Base-by-base conservation (phyloP, 2,113 vertebrate genomes). In the Semnornis frantzii region DNA sequence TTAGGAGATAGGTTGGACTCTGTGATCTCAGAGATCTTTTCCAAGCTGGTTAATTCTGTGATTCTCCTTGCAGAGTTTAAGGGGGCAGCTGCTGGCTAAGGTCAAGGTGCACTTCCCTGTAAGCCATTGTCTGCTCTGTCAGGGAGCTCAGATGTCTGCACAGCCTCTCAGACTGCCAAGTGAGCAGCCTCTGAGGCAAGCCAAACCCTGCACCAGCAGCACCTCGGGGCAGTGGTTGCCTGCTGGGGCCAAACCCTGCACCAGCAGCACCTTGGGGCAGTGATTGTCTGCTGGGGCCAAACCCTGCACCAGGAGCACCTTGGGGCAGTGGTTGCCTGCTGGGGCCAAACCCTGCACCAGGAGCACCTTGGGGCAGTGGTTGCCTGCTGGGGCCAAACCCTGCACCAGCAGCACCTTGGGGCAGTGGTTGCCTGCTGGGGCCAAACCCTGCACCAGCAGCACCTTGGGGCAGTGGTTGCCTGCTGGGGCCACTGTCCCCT, bases 291-390 rank as follows among this genome's bases (percentile, higher is more conserved):
- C 69, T n/a, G n/a, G n/a, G n/a, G n/a, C 1, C 24, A 66, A 46
- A 39, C 15, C 6, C 73, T 28, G 74, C 18, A 30, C 21, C 63
- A 42, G 62, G 3, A n/a, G 31, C 1, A 1, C 83, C 76, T 21
- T 15, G 16, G 9, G 30, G 4, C 11, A 2, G 5, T 58, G 9
- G 7, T 1, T 6, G 50, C 58, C 75, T 58, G 50, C 69, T n/a
- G n/a, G n/a, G n/a, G n/a, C 1, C 24, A 66, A 46, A 39, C 15
- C 6, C 73, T 28, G 74, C 18, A 30, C 21, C 63, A 42, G 62
- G 3, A n/a, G 31, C 1, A 1, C 83, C 76, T 21, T 15, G 16
- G 9, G 30, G 4, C 11, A 2, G 5, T 58, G 9, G 7, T 1
- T 6, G 50, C 58, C 75, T 58, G 50, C 69, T n/a, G n/a, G n/a